phyloP scores from a whole-genome alignment of 2,888 invertebrate species.

The Melieria picta region DNA sequence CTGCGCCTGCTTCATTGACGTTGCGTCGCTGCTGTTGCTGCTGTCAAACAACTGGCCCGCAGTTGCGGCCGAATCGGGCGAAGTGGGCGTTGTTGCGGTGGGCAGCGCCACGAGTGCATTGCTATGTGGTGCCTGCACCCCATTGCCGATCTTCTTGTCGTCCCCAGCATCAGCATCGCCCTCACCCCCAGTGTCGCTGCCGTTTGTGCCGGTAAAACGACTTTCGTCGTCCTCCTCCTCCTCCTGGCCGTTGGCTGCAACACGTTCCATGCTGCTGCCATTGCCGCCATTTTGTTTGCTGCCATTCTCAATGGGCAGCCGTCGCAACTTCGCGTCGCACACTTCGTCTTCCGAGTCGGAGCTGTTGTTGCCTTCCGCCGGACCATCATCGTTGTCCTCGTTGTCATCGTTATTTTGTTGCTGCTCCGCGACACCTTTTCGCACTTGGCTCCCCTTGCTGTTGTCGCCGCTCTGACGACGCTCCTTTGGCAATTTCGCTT shows the following conservation, averaged over 20 bases:
- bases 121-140: constrained; percentile 52
- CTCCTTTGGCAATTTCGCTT: constrained; percentile 13
- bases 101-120: constrained; percentile 53
- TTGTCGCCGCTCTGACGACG: background rate
- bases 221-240: constrained; percentile 35
- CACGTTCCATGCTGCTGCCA: constrained; percentile 10
- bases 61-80: constrained; percentile 60
- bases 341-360: constrained; percentile 10
- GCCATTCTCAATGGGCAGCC: constrained; percentile 16
- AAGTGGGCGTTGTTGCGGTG: constrained; percentile 57
- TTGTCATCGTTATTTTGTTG: constrained; percentile 26
- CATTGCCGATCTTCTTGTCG: background rate
- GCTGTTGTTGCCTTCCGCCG: background rate
- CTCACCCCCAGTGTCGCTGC: constrained; percentile 5
- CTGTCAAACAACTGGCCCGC: constrained; percentile 61
- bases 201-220: constrained; percentile 18
- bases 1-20: constrained; percentile 59
- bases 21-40: constrained; percentile 61
- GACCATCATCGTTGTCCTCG: constrained; percentile 27
- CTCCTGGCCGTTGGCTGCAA: constrained; percentile 14
- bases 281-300: constrained; percentile 24
- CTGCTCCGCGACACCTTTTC: constrained; percentile 10
- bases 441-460: constrained; percentile 15
- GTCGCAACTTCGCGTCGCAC: background rate
- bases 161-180: no score